phyloP scores from a whole-genome alignment of 2,888 invertebrate species.

The Poecilobothrus nobilitatus region DNA sequence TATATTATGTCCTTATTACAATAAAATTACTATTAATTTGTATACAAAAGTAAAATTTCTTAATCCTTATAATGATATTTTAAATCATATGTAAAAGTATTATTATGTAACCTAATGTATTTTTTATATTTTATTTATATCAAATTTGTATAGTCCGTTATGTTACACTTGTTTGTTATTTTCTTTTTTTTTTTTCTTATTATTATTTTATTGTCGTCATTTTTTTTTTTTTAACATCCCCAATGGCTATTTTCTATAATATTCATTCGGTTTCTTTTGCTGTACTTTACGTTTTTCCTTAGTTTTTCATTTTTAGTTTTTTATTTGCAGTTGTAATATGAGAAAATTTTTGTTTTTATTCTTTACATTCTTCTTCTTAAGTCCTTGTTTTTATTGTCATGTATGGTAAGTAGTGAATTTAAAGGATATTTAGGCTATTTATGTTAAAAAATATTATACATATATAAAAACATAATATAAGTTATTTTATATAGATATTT shows the following conservation, averaged over 20 bases:
- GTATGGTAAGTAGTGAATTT: background rate
- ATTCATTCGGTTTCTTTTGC: background rate
- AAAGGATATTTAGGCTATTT: conserved; percentile 6
- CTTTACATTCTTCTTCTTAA: no score
- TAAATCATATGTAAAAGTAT: background rate
- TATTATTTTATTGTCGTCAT: background rate
- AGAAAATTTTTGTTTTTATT: background rate
- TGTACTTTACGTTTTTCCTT: background rate
- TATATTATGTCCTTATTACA: no score
- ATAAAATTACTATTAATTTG: no score
- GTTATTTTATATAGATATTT: no score
- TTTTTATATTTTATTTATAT: background rate
- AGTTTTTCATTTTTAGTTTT: background rate
- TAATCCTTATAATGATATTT: background rate
- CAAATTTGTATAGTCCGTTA: background rate
- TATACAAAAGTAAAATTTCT: background rate
- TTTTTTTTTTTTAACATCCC: background rate
- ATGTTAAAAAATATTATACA: background rate
- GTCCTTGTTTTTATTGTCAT: conserved; percentile 1
- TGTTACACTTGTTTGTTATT: background rate
- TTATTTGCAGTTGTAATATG: no score
- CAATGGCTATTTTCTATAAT: conserved; percentile 11
- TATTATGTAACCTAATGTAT: background rate
- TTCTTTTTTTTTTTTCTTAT: background rate
- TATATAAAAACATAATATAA: background rate